Base-by-base conservation (phyloP, 2,113 vertebrate species). In the Takifugu bimaculatus region DNA sequence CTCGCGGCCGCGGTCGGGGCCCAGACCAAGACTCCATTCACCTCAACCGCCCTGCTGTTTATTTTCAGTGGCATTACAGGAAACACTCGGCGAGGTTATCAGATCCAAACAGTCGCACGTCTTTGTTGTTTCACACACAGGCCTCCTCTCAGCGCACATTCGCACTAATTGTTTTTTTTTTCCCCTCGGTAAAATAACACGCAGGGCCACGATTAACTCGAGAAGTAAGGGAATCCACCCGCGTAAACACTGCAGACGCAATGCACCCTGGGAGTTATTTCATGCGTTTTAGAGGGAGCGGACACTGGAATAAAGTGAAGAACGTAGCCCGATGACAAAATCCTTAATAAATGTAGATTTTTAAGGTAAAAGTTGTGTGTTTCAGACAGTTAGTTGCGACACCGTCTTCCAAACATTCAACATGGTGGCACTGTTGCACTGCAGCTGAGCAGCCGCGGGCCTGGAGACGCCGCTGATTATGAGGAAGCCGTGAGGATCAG, bases 371-470 rank as follows among this genome's bases (percentile, higher is more conserved):
- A 65, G 62, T 29, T 63, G 61, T 66, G 55, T 39, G 51, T 20
- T 3, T 1, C 13, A 62, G 45, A 25, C 62, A 51, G 29, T 57
- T 58, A 57, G 57, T 50, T 72, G 56, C 72, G 60, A 14, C 62
- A 65, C 48, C 84, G 63, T 63, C 78, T 56, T 89, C 50, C 83
- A 70, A 52, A 63, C 55, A 72, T 54, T 70, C 63, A 83, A 82
- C 87, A 88, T 74, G 78, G 86, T 87, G 89, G 88, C 90, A 89
- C 85, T 90, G 76, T 90, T 90, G 88, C 81, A 82, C 90, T 85
- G 69, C 82, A 72, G 54, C 39, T 70, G 54, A 15, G 44, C 9
- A 25, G 71, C 57, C 70, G 68, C 64, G 56, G 70, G 13, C 11
- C 51, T 42, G 47, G 26, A 74, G 59, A 63, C 65, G 74, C 68